A percentile compares a stretch with the other conserved stretches of the same genome.
These are phyloP conservation scores for Caenorhabditis becei DNA, from an alignment of 2,888 invertebrate species.

Conservation along the genomic window DNA sequence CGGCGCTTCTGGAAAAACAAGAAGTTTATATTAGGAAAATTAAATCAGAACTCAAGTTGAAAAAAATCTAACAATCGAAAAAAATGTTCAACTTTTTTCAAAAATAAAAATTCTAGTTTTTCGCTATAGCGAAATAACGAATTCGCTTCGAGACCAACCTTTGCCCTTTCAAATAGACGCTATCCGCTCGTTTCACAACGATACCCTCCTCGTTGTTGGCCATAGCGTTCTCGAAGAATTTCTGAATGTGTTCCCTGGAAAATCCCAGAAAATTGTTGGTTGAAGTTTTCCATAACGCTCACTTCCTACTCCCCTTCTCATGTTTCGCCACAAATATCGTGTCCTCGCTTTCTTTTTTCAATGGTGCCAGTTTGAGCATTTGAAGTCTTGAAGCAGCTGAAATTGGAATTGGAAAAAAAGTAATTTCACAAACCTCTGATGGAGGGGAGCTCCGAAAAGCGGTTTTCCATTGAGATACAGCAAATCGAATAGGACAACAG, in stretches of 20 bases:
- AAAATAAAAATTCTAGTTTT: too few species aligned
- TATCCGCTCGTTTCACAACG: conserved; percentile 75
- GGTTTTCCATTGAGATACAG: conserved; percentile 75
- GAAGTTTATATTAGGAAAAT: background rate
- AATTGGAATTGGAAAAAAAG: too few species aligned
- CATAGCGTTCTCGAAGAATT: conserved; percentile 77
- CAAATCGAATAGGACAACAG: conserved; percentile 78
- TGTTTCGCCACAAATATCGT: conserved; percentile 67
- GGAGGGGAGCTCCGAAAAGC: conserved; percentile 68
- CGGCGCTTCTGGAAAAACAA: conserved; percentile 38
- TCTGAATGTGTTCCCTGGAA: conserved; percentile 73
- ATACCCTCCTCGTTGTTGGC: conserved; percentile 78
- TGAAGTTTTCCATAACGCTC: background rate
- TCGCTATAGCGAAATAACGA: too few species aligned
- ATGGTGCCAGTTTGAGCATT: conserved; percentile 61
- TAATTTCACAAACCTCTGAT: conserved; percentile 42
- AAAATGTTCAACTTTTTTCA: too few species aligned
- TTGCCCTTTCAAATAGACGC: conserved; percentile 66
- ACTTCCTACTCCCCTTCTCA: conserved; percentile 64
- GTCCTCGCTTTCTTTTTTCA: conserved; percentile 63
- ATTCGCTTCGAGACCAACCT: too few species aligned
- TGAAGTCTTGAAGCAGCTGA: conserved; percentile 54
- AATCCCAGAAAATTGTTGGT: background rate
- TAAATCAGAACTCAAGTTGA: background rate
- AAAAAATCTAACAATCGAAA: too few species aligned